Evolutionary conservation across 2,113 vertebrate genomes (phyloP), one percentile per base, ranked within the genome.

Genomic region (Irena cyanogastra): DNA sequence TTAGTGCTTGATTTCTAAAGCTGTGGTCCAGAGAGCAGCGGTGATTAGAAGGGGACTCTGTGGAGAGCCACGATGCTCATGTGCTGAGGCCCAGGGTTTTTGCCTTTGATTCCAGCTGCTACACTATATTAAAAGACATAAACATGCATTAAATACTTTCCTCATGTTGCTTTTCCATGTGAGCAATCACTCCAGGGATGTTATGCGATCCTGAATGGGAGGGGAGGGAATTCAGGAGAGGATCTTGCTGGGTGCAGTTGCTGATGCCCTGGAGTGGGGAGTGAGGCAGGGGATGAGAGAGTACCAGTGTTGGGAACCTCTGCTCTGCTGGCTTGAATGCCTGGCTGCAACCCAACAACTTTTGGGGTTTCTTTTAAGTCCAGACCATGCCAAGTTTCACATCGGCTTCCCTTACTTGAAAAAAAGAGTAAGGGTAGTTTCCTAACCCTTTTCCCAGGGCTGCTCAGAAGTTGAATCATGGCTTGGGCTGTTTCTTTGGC

Each of bases 91-190:
- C 72, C 21, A 5, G 6, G 5, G 14, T 53, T 87, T 92, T 61
- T 78, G 10, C 57, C 52, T 96, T 95, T 90, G 78, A 91, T 83
- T 95, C 90, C 89, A 90, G 82, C 92, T 95, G 89, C 79, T 94
- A 90, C 71, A 39, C 64, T 93, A 77, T 80, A 95, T 95, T 94
- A 91, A 94, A 95, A 91, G 79, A 88, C 2, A 20, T 95, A 95
- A 95, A 93, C 87, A 91, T 94, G 44, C 71, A 94, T 91, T 86
- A 95, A 97, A 94, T 92, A 56, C 75, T 93, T 89, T 91, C 74
- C 57, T 95, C 68, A 54, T 88, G 91, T 93, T 94, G 60, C 90
- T 93, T 93, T 97, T 96, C 81, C 2, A 0, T 82, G 83, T 91
- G 89, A 96, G 87, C 83, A 54, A 49, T 89, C 0, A 54, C 90